These are phyloP conservation scores for Drosophila nasuta DNA, from an alignment of 1,140 invertebrate genomes.

Conservation along the genomic window DNA sequence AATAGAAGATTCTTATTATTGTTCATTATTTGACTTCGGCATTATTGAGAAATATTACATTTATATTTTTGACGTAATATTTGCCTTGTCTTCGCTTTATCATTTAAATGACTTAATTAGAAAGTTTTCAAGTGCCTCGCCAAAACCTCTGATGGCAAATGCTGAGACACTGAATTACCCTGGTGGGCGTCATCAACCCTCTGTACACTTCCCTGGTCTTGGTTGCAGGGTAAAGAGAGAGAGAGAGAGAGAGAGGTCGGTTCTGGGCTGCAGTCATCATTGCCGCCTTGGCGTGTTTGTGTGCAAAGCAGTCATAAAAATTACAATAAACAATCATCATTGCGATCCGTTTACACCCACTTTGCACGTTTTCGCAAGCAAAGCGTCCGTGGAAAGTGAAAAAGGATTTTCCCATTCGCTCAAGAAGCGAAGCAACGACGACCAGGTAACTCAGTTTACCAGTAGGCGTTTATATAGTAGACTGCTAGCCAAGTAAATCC, in stretches of 20 bases:
- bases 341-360: slow-evolving; percentile 82
- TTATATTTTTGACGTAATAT: background rate
- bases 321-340: slow-evolving; percentile 83
- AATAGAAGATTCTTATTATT: too few species aligned
- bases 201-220: background rate
- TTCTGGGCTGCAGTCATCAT: slow-evolving; percentile 66
- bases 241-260: background rate
- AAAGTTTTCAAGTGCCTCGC: slow-evolving; percentile 67
- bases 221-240: background rate
- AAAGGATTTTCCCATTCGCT: slow-evolving; percentile 64
- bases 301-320: slow-evolving; percentile 83
- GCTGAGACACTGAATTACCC: slow-evolving; percentile 31
- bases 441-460: slow-evolving; percentile 5
- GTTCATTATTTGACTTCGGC: background rate
- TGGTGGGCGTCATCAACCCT: slow-evolving; percentile 16
- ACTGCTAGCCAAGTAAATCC: slow-evolving; percentile 5
- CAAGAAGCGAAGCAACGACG: background rate
- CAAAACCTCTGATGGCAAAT: background rate
- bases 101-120: slow-evolving; percentile 69
- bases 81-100: slow-evolving; percentile 10
- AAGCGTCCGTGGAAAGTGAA: slow-evolving; percentile 58
- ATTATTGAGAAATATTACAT: background rate
- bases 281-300: slow-evolving; percentile 76
- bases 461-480: slow-evolving; percentile 43
- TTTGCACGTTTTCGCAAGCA: slow-evolving; percentile 78